Base-by-base conservation (phyloP, 1,140 invertebrate genomes). In the Cephus cinctus region DNA sequence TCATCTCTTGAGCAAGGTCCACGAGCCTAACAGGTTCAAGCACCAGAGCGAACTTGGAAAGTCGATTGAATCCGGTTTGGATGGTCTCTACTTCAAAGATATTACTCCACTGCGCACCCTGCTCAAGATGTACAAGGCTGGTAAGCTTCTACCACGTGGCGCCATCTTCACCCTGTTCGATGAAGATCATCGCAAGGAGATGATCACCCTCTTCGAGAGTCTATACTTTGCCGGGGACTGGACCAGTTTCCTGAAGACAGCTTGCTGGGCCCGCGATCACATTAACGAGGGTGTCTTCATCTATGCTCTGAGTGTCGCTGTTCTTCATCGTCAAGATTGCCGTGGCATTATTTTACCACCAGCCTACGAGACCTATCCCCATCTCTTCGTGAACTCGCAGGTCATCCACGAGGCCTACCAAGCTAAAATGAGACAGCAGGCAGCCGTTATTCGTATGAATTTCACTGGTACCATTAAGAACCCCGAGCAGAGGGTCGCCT, bases 281-380 rank as follows among this genome's bases (percentile, higher is more conserved):
- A 71, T 85, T 52, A 87, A 87, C 71, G 78, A 79, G 20, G 79
- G 80, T 30, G 78, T 84, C 67, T 88, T 84, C 67, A 58, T 80
- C 8, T 84, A 85, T 42, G 79, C 81, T 5, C 66, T 86, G 25
- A 79, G 73, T 31, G 75, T 79, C 2, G 83, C 83, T 23, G 69
- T 84, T 6, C 67, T 82, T 48, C 83, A 86, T 63, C 75, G 84
- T 19, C 56, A 70, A 11, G 83, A 86, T 63, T 82, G 79, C 61
- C 73, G 71, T 30, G 77, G 80, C 47, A 75, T 86, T 40, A 71
- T 74, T 27, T 48, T 87, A 0, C 86, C 86, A 5, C 80, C 85
- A 12, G 77, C 83, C 22, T 86, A 86, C 59, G 86, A 88, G 65
- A 76, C 86, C 48, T 78, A 80, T 60, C 85, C 85, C 5, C 75